phyloP scores from a whole-genome alignment of 2,888 invertebrate genomes.

The Lamellibrachia columna region DNA sequence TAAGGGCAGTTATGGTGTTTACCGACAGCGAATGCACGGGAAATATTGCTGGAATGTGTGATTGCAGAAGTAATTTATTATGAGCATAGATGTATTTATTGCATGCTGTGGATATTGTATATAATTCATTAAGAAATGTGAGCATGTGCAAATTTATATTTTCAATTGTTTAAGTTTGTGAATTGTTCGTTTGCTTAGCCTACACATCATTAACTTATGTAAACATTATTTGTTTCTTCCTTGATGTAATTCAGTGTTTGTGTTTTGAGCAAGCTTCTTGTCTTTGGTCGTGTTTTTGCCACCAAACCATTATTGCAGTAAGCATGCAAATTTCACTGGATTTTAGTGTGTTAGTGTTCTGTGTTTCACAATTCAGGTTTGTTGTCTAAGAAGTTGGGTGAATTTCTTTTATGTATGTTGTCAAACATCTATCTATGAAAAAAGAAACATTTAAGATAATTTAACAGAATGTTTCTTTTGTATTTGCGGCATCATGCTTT shows the following conservation, averaged over 20 bases:
- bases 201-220: neutral
- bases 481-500: conserved; percentile 8
- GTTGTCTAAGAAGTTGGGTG: neutral
- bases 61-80: neutral
- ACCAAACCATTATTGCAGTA: neutral
- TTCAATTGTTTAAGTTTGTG: neutral
- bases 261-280: neutral
- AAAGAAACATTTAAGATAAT: neutral
- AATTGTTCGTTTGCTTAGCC: neutral
- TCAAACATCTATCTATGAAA: neutral
- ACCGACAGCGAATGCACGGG: neutral
- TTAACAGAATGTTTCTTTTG: neutral
- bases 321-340: neutral
- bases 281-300: neutral
- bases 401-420: neutral
- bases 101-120: neutral
- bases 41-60: neutral
- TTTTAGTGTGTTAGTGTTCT: conserved; percentile 9
- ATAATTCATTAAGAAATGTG: neutral
- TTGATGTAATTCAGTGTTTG: conserved; percentile 16
- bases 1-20: neutral
- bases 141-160: neutral
- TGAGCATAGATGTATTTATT: neutral
- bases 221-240: neutral
- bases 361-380: conserved; percentile 10